Evolutionary conservation across 92 coral and sea anemone species (phyloP).

Genomic region (Parazoanthus swiftii): DNA sequence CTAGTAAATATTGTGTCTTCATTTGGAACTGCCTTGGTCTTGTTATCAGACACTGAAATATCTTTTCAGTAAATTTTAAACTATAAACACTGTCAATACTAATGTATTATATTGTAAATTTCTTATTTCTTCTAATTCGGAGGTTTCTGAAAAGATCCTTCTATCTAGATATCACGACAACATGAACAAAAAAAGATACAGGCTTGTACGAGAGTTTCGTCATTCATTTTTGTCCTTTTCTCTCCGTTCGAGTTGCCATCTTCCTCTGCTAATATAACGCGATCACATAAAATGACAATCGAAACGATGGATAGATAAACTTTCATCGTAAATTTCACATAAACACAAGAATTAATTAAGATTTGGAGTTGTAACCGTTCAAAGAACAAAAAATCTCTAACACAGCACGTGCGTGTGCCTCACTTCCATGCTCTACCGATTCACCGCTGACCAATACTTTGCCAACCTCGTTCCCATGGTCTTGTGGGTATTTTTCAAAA

Average conservation of each 20-base stretch:
- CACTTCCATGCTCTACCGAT: not conserved
- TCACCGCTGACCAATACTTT: conserved; percentile 6
- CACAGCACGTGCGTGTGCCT: conserved; percentile 3
- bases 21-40: too few species aligned
- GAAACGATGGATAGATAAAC: not conserved
- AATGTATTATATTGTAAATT: not conserved
- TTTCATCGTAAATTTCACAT: not conserved
- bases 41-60: too few species aligned
- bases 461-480: not conserved
- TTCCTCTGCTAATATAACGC: conserved; percentile 21
- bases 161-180: not conserved
- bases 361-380: not conserved
- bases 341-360: not conserved
- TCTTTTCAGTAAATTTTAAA: too few species aligned
- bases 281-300: not conserved
- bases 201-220: conserved; percentile 25
- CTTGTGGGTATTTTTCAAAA: too few species aligned
- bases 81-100: too few species aligned
- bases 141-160: not conserved
- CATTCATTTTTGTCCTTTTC: not conserved
- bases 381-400: not conserved
- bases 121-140: not conserved
- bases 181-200: conserved; percentile 5
- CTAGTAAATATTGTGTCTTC: too few species aligned
- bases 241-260: not conserved